These are phyloP conservation scores for Ptiloglossa arizonensis DNA, from an alignment of 1,140 invertebrate genomes.

Conservation along the genomic window DNA sequence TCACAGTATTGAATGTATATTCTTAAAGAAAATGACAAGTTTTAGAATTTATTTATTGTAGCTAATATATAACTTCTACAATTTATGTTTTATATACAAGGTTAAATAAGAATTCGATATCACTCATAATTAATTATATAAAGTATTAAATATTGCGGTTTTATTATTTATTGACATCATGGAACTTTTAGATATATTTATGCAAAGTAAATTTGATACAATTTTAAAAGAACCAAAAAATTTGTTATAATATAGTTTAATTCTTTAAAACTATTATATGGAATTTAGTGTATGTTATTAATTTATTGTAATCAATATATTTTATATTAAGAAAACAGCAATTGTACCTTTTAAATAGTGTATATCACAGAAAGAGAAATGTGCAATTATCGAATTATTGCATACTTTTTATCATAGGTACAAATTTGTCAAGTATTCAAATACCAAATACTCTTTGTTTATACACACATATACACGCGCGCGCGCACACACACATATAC, in stretches of 20 bases:
- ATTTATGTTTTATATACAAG: background rate
- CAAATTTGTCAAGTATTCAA: slow-evolving; percentile 48
- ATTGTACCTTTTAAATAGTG: slow-evolving; percentile 18
- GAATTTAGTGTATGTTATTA: background rate
- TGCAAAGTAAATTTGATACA: background rate
- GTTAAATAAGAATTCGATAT: background rate
- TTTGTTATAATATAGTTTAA: background rate
- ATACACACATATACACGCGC: too few species aligned
- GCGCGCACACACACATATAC: too few species aligned
- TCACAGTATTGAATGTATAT: background rate
- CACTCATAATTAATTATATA: background rate
- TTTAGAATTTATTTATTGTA: slow-evolving; percentile 24
- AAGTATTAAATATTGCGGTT: background rate
- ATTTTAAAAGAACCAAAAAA: slow-evolving; percentile 7
- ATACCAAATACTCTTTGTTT: slow-evolving; percentile 44
- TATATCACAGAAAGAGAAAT: background rate
- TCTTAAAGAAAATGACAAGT: background rate
- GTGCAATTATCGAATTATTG: background rate
- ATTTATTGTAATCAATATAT: background rate
- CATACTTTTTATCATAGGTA: slow-evolving; percentile 15
- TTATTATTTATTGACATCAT: slow-evolving; percentile 10
- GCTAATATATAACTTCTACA: slow-evolving; percentile 11
- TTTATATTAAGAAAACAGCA: background rate
- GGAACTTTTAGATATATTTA: slow-evolving; percentile 11
- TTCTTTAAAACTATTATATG: background rate